These are phyloP conservation scores for Cataglyphis albicans DNA, from an alignment of 2,888 invertebrate genomes.

Conservation along the genomic window DNA sequence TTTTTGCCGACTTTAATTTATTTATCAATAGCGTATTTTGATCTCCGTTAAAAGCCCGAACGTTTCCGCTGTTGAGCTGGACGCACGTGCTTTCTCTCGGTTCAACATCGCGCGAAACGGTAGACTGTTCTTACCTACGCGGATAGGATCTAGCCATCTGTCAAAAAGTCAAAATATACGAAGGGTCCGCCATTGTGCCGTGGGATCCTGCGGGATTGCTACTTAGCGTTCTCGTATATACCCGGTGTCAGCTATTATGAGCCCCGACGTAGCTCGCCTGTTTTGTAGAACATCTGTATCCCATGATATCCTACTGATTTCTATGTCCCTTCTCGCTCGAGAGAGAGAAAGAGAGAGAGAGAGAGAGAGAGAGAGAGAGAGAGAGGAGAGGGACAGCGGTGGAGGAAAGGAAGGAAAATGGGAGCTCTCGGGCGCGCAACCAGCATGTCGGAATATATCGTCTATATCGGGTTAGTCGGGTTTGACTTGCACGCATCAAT, in stretches of 20 bases:
- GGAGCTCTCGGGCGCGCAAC: constrained; percentile 56
- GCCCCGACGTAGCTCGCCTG: constrained; percentile 75
- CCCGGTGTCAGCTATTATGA: constrained; percentile 81
- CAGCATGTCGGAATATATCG: constrained; percentile 46
- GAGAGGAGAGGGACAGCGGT: no score
- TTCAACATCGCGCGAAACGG: constrained; percentile 51
- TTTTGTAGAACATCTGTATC: constrained; percentile 85
- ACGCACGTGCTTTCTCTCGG: constrained; percentile 14
- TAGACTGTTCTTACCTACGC: constrained; percentile 67
- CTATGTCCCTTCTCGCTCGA: constrained; percentile 59
- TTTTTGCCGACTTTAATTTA: background rate
- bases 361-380: no score
- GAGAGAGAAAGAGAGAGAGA: background rate
- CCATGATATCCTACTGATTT: constrained; percentile 72
- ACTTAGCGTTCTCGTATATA: constrained; percentile 84
- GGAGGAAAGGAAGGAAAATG: constrained; percentile 3
- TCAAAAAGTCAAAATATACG: constrained; percentile 86
- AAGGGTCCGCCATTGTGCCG: constrained; percentile 83
- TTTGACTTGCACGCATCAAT: constrained; percentile 53
- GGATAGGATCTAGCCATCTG: constrained; percentile 81
- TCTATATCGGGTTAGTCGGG: constrained; percentile 54
- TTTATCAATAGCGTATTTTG: constrained; percentile 2
- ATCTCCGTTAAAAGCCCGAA: background rate
- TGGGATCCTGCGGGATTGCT: constrained; percentile 85
- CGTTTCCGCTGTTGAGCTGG: background rate